Evolutionary conservation across 2,113 vertebrate species (phyloP).

Genomic region (Thalassarche chlororhynchos): DNA sequence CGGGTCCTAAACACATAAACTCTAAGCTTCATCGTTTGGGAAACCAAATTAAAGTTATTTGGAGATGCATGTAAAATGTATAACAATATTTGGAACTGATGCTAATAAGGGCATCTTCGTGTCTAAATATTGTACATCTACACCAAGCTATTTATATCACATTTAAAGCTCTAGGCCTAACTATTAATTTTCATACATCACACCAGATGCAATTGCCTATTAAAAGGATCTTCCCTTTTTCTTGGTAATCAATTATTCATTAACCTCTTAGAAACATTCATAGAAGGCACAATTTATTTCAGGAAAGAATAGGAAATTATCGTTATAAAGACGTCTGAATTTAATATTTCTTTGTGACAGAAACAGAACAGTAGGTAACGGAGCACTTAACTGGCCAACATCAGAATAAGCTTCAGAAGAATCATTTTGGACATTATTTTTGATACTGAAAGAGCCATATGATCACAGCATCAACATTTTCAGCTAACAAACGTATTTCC

Average conservation of each 20-base stretch:
- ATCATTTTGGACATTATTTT: not conserved
- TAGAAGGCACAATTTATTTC: not conserved
- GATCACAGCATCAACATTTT: not conserved
- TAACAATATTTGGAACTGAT: not conserved
- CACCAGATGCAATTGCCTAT: not conserved
- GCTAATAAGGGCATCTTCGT: not conserved
- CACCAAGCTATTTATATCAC: not conserved
- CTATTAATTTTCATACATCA: not conserved
- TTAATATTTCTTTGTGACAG: not conserved
- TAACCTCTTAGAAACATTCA: not conserved
- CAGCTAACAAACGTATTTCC: not conserved
- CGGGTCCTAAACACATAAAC: not conserved
- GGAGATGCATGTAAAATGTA: not conserved
- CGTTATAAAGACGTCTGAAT: not conserved
- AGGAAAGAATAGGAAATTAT: not conserved
- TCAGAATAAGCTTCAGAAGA: not conserved
- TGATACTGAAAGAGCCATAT: not conserved
- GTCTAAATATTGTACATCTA: not conserved
- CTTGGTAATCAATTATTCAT: not conserved
- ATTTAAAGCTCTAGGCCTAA: not conserved
- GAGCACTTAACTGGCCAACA: not conserved
- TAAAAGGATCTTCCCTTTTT: not conserved
- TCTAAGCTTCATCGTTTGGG: not conserved
- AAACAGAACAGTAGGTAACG: not conserved
- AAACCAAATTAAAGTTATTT: not conserved